phyloP scores from a whole-genome alignment of 2,888 invertebrate genomes.

The Drepana falcataria region DNA sequence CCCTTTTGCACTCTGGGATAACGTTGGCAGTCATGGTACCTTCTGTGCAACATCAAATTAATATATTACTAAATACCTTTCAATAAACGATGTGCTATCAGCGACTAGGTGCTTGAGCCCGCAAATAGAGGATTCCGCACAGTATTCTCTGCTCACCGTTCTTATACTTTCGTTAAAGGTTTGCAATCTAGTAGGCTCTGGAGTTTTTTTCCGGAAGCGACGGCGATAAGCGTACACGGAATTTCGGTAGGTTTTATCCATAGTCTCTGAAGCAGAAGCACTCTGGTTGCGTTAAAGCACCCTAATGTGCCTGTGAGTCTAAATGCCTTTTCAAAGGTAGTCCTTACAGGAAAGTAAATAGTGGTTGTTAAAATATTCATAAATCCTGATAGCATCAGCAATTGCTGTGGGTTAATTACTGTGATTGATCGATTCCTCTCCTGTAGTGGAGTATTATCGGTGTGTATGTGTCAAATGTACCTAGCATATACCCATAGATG shows the following conservation, averaged over 20 bases:
- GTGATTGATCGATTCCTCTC: slow-evolving; percentile 61
- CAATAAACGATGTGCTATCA: slow-evolving; percentile 49
- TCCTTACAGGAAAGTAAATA: slow-evolving; percentile 28
- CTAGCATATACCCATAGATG: neutral
- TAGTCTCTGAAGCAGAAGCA: neutral
- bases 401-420: slow-evolving; percentile 50
- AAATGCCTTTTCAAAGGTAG: slow-evolving; percentile 11
- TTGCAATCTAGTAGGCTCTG: slow-evolving; percentile 25
- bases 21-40: too few relatives aligned
- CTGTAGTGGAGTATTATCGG: slow-evolving; percentile 23
- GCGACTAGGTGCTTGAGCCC: slow-evolving; percentile 68
- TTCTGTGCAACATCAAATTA: neutral
- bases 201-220: slow-evolving; percentile 20
- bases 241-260: slow-evolving; percentile 5
- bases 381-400: slow-evolving; percentile 59
- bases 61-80: slow-evolving; percentile 45
- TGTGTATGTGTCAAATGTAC: slow-evolving; percentile 10
- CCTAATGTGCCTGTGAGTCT: slow-evolving; percentile 7
- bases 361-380: slow-evolving; percentile 56
- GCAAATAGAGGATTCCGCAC: slow-evolving; percentile 66
- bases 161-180: slow-evolving; percentile 51
- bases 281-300: neutral
- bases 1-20: too few relatives aligned
- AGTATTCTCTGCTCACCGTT: slow-evolving; percentile 58
- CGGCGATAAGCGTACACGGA: slow-evolving; percentile 13